phyloP scores from a whole-genome alignment of 2,113 vertebrate genomes.

The Zingel zingel region DNA sequence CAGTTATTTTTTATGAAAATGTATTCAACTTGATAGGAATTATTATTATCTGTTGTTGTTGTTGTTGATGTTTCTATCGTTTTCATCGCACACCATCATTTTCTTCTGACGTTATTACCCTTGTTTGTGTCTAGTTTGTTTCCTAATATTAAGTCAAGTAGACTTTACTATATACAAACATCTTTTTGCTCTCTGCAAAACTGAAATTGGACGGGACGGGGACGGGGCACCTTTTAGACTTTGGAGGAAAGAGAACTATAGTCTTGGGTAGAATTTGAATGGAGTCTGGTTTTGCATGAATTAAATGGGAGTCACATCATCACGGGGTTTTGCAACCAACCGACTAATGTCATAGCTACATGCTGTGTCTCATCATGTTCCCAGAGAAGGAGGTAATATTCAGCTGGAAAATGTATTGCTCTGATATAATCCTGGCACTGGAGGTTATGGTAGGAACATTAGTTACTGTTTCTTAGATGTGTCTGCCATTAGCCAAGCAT shows the following conservation, averaged over 20 bases:
- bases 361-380: constrained; percentile 43
- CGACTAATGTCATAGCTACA: constrained; percentile 36
- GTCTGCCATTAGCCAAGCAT: constrained; percentile 11
- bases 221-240: neutral
- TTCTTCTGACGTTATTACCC: constrained; percentile 9
- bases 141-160: constrained; percentile 14
- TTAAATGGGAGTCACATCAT: constrained; percentile 36
- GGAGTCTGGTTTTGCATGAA: constrained; percentile 66
- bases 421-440: constrained; percentile 9
- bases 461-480: neutral
- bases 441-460: neutral
- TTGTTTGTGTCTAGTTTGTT: constrained; percentile 37
- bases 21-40: neutral
- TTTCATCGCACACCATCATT: constrained; percentile 26
- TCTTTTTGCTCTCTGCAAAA: constrained; percentile 1
- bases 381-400: constrained; percentile 9
- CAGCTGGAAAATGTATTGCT: neutral
- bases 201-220: neutral
- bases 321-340: constrained; percentile 38
- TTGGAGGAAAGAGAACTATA: neutral
- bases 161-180: neutral
- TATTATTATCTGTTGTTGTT: neutral
- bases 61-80: neutral
- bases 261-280: constrained; percentile 55
- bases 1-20: neutral